Conservation (phyloP, 2,888 invertebrate species). For the Eulithis prunata region DNA sequence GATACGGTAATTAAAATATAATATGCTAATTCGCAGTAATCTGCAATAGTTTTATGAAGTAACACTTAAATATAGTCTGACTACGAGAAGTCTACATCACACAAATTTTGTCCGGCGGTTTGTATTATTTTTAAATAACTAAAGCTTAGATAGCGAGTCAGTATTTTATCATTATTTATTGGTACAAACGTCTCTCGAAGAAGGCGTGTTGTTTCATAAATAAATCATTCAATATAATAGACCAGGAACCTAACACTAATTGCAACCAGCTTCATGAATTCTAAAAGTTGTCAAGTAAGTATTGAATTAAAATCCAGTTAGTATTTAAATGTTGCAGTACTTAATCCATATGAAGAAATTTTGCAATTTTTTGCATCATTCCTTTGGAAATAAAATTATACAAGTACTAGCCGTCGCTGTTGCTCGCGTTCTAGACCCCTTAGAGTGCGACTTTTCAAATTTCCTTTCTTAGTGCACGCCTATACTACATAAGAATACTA, state of each 20-base stretch:
- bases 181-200: neutral
- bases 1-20: constrained; percentile 2
- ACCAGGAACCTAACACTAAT: constrained; percentile 24
- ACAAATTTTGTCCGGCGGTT: too few relatives aligned
- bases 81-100: neutral
- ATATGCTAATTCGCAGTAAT: constrained; percentile 10
- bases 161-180: neutral
- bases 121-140: too few relatives aligned
- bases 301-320: constrained; percentile 14
- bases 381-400: neutral
- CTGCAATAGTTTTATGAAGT: neutral
- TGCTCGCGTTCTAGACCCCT: too few relatives aligned
- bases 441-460: too few relatives aligned
- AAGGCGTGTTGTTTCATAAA: constrained; percentile 6
- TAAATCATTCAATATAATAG: constrained; percentile 17
- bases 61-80: neutral
- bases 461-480: too few relatives aligned
- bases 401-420: too few relatives aligned
- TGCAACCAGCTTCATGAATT: constrained; percentile 7
- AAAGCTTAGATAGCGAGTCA: neutral
- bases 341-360: constrained; percentile 13
- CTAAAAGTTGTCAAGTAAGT: constrained; percentile 15
- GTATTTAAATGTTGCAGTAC: constrained; percentile 11
- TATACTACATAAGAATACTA: too few relatives aligned
- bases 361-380: constrained; percentile 11